A percentile compares a stretch with the other conserved stretches of the same genome.
phyloP scores from a whole-genome alignment of 2,113 vertebrate species.

The Brachyhypopomus occidentalis region DNA sequence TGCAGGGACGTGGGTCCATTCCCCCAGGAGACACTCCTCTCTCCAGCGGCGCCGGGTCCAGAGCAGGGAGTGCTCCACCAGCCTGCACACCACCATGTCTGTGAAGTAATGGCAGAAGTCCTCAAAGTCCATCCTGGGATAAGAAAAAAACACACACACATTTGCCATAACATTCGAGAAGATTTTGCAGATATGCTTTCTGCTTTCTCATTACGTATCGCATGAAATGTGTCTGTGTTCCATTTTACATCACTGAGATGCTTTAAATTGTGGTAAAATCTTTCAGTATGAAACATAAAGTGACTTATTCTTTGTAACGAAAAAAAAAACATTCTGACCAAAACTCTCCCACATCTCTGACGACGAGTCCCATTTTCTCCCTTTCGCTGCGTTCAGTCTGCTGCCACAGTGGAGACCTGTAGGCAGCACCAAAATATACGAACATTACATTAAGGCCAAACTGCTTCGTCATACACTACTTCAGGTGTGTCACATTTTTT shows the following conservation, averaged over 20 bases:
- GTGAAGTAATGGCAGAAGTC: slow-evolving; percentile 82
- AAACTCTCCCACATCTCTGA: slow-evolving; percentile 80
- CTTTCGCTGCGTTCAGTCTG: slow-evolving; percentile 69
- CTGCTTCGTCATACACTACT: too few relatives aligned
- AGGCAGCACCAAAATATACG: slow-evolving; percentile 40
- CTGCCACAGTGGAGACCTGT: slow-evolving; percentile 78
- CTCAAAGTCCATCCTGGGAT: slow-evolving; percentile 78
- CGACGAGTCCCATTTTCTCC: slow-evolving; percentile 76
- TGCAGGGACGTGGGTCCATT: slow-evolving; percentile 66
- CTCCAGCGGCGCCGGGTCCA: slow-evolving; percentile 73
- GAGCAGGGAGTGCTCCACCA: slow-evolving; percentile 68
- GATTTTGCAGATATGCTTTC: neutral
- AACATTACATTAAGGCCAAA: neutral
- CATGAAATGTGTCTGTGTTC: neutral
- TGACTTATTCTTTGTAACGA: too few relatives aligned
- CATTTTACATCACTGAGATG: neutral
- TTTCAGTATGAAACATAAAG: too few relatives aligned
- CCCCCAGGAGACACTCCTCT: slow-evolving; percentile 68
- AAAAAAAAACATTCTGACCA: slow-evolving; percentile 63
- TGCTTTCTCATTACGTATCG: neutral
- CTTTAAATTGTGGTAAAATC: too few relatives aligned
- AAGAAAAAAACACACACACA: neutral
- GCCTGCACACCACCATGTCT: slow-evolving; percentile 77
- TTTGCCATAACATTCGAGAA: neutral
- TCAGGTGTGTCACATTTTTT: too few relatives aligned